Evolutionary conservation across 92 coral and sea anemone species (phyloP).

Genomic region (Meandrina meandrites): DNA sequence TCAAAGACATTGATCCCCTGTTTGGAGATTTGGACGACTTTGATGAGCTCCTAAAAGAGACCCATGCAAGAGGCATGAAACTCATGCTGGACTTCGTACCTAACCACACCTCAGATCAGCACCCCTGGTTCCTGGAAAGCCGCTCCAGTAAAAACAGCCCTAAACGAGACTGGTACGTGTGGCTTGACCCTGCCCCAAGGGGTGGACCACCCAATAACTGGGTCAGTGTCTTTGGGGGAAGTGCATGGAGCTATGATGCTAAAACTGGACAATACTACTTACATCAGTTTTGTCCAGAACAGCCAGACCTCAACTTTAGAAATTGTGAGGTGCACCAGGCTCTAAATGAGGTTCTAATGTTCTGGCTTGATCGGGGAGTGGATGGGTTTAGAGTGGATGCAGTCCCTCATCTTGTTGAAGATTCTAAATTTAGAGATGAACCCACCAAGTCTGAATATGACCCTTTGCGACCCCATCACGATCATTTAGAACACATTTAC

Average conservation of each 20-base stretch:
- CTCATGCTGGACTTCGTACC: slow-evolving; percentile 91
- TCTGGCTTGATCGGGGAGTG: slow-evolving; percentile 91
- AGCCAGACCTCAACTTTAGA: slow-evolving; percentile 85
- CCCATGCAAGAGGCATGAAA: slow-evolving; percentile 72
- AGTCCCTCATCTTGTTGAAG: slow-evolving; percentile 76
- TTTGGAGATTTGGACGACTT: slow-evolving; percentile 83
- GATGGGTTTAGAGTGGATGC: slow-evolving; percentile 97
- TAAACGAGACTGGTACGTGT: slow-evolving; percentile 85
- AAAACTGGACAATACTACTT: slow-evolving; percentile 74
- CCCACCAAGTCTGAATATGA: slow-evolving; percentile 59
- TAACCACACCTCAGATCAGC: slow-evolving; percentile 80
- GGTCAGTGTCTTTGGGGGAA: slow-evolving; percentile 81
- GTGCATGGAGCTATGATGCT: slow-evolving; percentile 76
- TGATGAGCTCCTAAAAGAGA: slow-evolving; percentile 69
- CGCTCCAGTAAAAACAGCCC: slow-evolving; percentile 42
- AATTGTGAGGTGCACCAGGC: slow-evolving; percentile 71
- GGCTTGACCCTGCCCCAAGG: slow-evolving; percentile 70
- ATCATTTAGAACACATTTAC: slow-evolving; percentile 65
- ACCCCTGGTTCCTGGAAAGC: slow-evolving; percentile 83
- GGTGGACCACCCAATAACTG: slow-evolving; percentile 88
- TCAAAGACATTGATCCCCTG: slow-evolving; percentile 65
- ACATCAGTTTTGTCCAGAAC: slow-evolving; percentile 77
- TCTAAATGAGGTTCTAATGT: slow-evolving; percentile 65
- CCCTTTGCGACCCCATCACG: slow-evolving; percentile 46
- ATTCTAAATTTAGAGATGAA: slow-evolving; percentile 69